phyloP scores from a whole-genome alignment of 2,888 invertebrate genomes.

The Acanthopleura granulata region DNA sequence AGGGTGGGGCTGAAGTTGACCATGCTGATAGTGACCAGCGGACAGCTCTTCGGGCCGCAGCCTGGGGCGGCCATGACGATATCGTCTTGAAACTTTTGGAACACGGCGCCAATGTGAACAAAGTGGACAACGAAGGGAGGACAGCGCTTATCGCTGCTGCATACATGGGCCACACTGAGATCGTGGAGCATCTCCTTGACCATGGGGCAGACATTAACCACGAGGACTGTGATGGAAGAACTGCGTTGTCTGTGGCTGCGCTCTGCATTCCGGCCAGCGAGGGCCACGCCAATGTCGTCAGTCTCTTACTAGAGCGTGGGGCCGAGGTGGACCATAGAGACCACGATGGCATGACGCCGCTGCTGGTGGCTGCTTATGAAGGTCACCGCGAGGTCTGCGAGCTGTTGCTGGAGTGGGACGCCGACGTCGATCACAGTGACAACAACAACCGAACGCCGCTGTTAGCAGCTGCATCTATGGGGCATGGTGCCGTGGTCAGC shows the following conservation, averaged over 20 bases:
- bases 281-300: slow-evolving; percentile 66
- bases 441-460: slow-evolving; percentile 62
- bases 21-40: slow-evolving; percentile 74
- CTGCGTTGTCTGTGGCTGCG: slow-evolving; percentile 80
- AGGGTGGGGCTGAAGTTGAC: slow-evolving; percentile 75
- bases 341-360: slow-evolving; percentile 68
- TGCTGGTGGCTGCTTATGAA: slow-evolving; percentile 69
- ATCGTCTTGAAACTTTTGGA: slow-evolving; percentile 74
- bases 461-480: slow-evolving; percentile 85
- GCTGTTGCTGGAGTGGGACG: slow-evolving; percentile 89
- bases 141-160: slow-evolving; percentile 76
- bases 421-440: slow-evolving; percentile 91
- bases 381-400: slow-evolving; percentile 79
- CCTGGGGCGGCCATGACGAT: slow-evolving; percentile 74
- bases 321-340: slow-evolving; percentile 68
- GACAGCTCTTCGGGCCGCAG: slow-evolving; percentile 90
- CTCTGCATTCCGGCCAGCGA: slow-evolving; percentile 71
- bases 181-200: slow-evolving; percentile 70
- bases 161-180: slow-evolving; percentile 79
- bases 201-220: slow-evolving; percentile 73
- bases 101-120: slow-evolving; percentile 72
- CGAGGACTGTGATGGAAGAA: slow-evolving; percentile 91
- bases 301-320: slow-evolving; percentile 62
- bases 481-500: slow-evolving; percentile 88
- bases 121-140: slow-evolving; percentile 71